phyloP scores from a whole-genome alignment of 2,888 invertebrate genomes.

The Gonocerus acuteangulatus region DNA sequence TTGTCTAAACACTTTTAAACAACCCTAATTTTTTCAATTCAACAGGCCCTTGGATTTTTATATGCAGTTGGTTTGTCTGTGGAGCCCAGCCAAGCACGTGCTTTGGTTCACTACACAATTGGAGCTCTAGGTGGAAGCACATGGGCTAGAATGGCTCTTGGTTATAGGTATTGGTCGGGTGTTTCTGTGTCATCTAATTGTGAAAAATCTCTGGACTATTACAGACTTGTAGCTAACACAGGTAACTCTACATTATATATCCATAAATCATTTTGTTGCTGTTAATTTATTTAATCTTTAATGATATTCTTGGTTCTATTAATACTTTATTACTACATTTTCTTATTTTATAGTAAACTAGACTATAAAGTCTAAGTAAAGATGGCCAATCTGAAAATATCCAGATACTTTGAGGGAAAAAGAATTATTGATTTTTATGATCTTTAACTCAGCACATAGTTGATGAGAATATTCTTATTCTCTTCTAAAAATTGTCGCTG shows the following conservation, averaged over 20 bases:
- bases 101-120: slow-evolving; percentile 85
- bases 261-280: slow-evolving; percentile 4
- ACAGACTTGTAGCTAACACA: slow-evolving; percentile 83
- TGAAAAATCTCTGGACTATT: slow-evolving; percentile 82
- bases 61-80: slow-evolving; percentile 78
- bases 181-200: slow-evolving; percentile 82
- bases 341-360: too few species aligned
- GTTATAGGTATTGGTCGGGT: slow-evolving; percentile 89
- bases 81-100: slow-evolving; percentile 80
- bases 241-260: too few species aligned
- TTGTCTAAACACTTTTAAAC: too few species aligned
- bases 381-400: too few species aligned
- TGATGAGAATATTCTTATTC: too few species aligned
- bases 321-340: neutral
- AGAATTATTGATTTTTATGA: too few species aligned
- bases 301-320: neutral
- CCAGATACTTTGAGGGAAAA: too few species aligned
- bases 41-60: slow-evolving; percentile 75
- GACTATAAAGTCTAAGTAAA: too few species aligned
- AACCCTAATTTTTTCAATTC: too few species aligned
- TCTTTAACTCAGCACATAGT: too few species aligned
- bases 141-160: slow-evolving; percentile 93
- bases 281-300: neutral
- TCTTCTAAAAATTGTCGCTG: too few species aligned
- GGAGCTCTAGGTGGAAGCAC: slow-evolving; percentile 86